Evolutionary conservation across 2,888 invertebrate genomes (phyloP).

Genomic region (Cancer borealis): DNA sequence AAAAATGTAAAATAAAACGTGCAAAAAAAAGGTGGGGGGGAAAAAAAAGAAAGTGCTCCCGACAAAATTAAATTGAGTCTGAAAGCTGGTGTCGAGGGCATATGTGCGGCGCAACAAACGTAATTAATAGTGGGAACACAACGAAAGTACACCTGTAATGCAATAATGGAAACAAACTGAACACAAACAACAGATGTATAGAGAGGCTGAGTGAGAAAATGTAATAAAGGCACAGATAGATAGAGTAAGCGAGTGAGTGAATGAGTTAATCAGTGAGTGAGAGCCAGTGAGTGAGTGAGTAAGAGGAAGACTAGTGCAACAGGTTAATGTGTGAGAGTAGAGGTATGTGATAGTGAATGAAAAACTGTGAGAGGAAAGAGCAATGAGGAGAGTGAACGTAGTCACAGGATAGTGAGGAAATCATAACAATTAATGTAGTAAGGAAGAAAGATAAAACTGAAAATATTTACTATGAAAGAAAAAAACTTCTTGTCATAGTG

Average conservation of each 20-base stretch:
- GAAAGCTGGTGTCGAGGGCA: slow-evolving; percentile 24
- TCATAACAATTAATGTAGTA: no score
- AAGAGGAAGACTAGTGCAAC: not conserved
- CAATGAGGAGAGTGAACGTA: not conserved
- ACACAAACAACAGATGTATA: not conserved
- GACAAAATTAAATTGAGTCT: slow-evolving; percentile 7
- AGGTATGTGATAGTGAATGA: not conserved
- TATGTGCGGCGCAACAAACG: not conserved
- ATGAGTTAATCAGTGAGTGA: not conserved
- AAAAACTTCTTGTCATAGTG: no score
- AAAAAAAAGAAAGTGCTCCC: not conserved
- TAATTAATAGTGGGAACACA: slow-evolving; percentile 18
- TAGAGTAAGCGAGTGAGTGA: not conserved
- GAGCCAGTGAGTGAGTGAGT: not conserved
- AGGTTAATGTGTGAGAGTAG: no score
- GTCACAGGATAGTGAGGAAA: no score
- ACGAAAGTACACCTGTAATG: not conserved
- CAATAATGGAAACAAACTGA: not conserved
- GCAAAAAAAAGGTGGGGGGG: not conserved
- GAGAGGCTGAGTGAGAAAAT: not conserved
- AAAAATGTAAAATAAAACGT: not conserved
- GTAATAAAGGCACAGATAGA: not conserved
- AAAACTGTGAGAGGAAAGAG: slow-evolving; percentile 3
- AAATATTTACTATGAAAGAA: no score
- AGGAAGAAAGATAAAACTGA: no score